Evolutionary conservation across 2,797 vertebrate species (phyloP).

Genomic region (Lagorchestes hirsutus): DNA sequence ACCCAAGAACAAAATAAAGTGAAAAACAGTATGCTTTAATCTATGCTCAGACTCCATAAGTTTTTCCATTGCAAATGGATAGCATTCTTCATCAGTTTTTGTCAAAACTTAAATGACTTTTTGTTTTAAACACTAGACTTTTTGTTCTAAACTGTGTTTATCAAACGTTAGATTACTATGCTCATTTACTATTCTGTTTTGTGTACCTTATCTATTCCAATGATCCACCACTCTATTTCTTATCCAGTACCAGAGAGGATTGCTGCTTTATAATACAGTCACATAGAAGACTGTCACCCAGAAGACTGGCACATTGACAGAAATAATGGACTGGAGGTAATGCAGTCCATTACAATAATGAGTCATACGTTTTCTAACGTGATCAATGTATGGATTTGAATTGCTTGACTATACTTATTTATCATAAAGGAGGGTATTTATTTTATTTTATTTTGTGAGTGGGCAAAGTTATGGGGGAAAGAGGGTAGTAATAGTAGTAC

Average conservation of each 20-base stretch:
- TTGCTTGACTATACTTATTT: not conserved
- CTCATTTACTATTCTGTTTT: not conserved
- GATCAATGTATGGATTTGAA: not conserved
- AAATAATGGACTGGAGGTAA: not conserved
- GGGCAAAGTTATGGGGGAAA: not conserved
- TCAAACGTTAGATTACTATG: not conserved
- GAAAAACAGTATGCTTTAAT: not conserved
- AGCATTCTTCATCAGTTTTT: not conserved
- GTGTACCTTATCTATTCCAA: not conserved
- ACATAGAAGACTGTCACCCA: not conserved
- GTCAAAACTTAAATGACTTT: not conserved
- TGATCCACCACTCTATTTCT: not conserved
- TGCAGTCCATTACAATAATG: not conserved
- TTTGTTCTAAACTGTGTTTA: not conserved
- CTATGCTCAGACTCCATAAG: not conserved
- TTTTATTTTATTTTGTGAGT: not conserved
- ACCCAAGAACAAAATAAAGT: not conserved
- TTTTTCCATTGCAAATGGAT: not conserved
- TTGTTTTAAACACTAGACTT: not conserved
- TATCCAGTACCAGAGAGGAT: not conserved
- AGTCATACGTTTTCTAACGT: not conserved
- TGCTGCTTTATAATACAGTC: not conserved
- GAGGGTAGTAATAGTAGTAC: not conserved
- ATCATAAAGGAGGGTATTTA: not conserved
- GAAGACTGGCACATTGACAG: not conserved